phyloP scores from a whole-genome alignment of 2,797 vertebrate species.

The Prionace glauca region DNA sequence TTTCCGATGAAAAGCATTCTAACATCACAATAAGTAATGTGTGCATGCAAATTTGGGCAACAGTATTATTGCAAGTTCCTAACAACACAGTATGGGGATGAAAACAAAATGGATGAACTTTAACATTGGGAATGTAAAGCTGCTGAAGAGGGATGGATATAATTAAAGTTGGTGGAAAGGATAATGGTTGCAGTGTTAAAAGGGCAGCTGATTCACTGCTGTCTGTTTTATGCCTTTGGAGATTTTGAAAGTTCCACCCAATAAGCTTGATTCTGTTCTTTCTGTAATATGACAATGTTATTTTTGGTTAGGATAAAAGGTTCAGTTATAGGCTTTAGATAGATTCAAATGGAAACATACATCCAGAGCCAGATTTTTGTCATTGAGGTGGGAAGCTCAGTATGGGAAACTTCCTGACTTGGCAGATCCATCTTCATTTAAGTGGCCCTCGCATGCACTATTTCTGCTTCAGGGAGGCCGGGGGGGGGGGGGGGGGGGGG shows the following conservation, averaged over 20 bases:
- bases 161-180: not conserved
- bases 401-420: not conserved
- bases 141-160: not conserved
- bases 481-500: too few relatives aligned
- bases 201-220: not conserved
- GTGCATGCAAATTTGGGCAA: not conserved
- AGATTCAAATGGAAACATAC: not conserved
- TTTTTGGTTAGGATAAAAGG: not conserved
- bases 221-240: not conserved
- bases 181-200: not conserved
- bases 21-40: not conserved
- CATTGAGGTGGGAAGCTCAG: too few relatives aligned
- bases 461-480: not conserved
- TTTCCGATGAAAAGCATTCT: not conserved
- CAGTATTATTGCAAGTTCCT: not conserved
- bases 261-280: not conserved
- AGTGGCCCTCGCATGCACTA: not conserved
- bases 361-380: not conserved
- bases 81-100: not conserved
- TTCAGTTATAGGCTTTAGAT: not conserved
- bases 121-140: not conserved
- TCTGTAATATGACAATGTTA: not conserved
- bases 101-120: not conserved
- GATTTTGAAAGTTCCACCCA: not conserved
- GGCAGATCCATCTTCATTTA: not conserved